phyloP scores from a whole-genome alignment of 2,797 vertebrate species.

The Pangasius sanitwongsei region DNA sequence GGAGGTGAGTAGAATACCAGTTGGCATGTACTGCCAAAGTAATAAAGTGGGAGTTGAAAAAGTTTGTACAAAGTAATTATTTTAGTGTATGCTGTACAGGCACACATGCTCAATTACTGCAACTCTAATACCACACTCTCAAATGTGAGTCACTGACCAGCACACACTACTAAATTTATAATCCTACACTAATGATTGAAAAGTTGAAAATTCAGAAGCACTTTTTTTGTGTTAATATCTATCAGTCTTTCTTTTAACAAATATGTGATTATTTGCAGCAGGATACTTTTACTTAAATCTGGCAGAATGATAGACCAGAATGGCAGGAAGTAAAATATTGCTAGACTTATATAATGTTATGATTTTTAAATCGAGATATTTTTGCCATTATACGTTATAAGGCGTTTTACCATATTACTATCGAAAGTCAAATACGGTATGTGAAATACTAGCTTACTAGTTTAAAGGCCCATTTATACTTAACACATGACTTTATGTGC shows the following conservation, averaged over 20 bases:
- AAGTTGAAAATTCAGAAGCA: not conserved
- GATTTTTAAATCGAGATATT: not conserved
- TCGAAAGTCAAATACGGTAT: not conserved
- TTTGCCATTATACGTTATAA: not conserved
- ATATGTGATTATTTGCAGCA: not conserved
- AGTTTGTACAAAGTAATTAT: slow-evolving; percentile 8
- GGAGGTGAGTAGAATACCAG: slow-evolving; percentile 18
- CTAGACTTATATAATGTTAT: not conserved
- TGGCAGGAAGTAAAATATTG: not conserved
- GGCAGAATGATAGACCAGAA: not conserved
- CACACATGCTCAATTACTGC: not conserved
- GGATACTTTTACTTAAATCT: not conserved
- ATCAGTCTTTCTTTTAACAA: not conserved
- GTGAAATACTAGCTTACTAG: not conserved
- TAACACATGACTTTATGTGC: not conserved
- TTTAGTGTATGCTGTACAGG: not conserved
- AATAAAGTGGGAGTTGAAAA: slow-evolving; percentile 8
- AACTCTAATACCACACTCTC: not conserved
- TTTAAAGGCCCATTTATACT: not conserved
- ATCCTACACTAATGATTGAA: not conserved
- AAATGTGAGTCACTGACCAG: not conserved
- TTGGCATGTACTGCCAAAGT: not conserved
- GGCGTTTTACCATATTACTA: not conserved
- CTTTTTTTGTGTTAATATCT: not conserved
- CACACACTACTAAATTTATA: not conserved